Base-by-base conservation (phyloP, 2,888 invertebrate species). In the Stenotaenia linearis region DNA sequence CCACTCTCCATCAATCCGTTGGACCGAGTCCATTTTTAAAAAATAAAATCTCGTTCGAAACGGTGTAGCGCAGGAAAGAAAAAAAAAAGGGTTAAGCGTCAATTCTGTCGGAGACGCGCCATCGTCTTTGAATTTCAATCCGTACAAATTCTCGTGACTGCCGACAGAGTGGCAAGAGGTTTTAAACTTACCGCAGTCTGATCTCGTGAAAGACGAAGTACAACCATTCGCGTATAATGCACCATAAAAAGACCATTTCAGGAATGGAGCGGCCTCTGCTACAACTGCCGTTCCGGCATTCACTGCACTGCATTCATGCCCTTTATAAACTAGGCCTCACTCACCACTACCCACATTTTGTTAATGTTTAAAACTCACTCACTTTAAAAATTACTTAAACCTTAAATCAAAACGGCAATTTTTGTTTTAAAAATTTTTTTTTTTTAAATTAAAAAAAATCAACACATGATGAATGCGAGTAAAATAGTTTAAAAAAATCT, bases 231-330 rank as follows among this genome's bases (percentile, higher is more conserved):
- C 76, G 76, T 76, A 50, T 50, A 76, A 76, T 76, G 76, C 37
- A 37, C 76, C 76, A 76, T 76, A 76, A 76, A 76, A 76, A 76
- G 76, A 30, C 76, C 76, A 76, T 76, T 76, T 76, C 35, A 37
- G 18, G 76, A 50, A 50, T 50, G 50, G 50, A 50, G 50, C 50
- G 50, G 50, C 50, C 50, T 50, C 50, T 50, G 50, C 50, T 50
- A 50, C 50, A 50, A 50, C 50, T 50, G 50, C 50, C 50, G 50
- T 50, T 50, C 50, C 50, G 50, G 50, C 50, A 50, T 50, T 50
- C 50, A 50, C 50, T 50, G 50, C 50, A 50, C 50, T 50, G 50
- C 50, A 50, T 50, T 50, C 50, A 50, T 50, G 50, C 50, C 50
- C 50, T 50, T 50, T 50, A 50, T 50, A 50, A 50, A 50, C 50